Conservation (phyloP, 2,888 invertebrate species). For the Leptopilina myrica region DNA sequence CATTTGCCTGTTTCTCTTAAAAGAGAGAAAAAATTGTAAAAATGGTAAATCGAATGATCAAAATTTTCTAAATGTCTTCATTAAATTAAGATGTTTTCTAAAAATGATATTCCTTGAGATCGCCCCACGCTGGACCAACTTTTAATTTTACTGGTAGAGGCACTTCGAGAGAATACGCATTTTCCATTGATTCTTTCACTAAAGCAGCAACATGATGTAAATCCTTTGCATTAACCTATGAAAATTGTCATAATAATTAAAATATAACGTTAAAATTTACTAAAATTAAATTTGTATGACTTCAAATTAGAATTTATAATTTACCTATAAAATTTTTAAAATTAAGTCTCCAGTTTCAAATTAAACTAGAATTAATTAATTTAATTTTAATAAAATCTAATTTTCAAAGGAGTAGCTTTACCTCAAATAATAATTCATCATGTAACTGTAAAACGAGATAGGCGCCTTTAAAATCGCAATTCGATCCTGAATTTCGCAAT, state of each 20-base stretch:
- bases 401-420: slow-evolving; percentile 59
- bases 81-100: background rate
- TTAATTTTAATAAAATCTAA: too few relatives aligned
- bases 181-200: slow-evolving; percentile 89
- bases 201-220: slow-evolving; percentile 80
- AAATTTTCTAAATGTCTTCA: background rate
- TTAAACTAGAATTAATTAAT: too few relatives aligned
- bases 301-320: too few relatives aligned
- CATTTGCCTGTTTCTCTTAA: too few relatives aligned
- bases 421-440: slow-evolving; percentile 97
- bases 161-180: slow-evolving; percentile 84
- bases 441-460: slow-evolving; percentile 93
- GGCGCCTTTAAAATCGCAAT: slow-evolving; percentile 74
- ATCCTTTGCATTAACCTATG: slow-evolving; percentile 81
- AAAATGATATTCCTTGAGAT: slow-evolving; percentile 72
- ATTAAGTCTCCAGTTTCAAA: too few relatives aligned
- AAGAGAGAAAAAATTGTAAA: too few relatives aligned
- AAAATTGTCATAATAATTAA: slow-evolving; percentile 39
- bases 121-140: slow-evolving; percentile 90
- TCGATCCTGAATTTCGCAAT: slow-evolving; percentile 62
- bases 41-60: too few relatives aligned
- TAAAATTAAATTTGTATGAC: too few relatives aligned
- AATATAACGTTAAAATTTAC: background rate
- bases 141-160: slow-evolving; percentile 93
- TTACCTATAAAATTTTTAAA: too few relatives aligned